Conservation (phyloP, 2,888 invertebrate genomes). For the Mamestra brassicae region DNA sequence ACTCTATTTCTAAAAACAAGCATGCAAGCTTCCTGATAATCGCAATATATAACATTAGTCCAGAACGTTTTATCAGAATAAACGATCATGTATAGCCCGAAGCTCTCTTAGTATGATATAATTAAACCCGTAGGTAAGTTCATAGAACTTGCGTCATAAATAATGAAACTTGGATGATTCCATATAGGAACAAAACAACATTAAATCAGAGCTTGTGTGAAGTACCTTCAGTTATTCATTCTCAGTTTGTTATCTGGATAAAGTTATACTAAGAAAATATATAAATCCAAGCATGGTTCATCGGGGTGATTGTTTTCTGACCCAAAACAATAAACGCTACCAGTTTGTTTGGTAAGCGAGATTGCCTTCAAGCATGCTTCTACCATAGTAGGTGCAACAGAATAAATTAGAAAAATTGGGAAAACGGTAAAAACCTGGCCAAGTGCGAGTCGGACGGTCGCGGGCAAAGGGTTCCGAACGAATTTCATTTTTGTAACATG, state of each 20-base stretch:
- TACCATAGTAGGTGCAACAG: too few species aligned
- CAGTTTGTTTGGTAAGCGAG: background rate
- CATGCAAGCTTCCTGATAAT: constrained; percentile 2
- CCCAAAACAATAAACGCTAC: background rate
- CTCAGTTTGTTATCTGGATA: constrained; percentile 43
- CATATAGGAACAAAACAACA: constrained; percentile 75
- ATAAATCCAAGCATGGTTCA: constrained; percentile 35
- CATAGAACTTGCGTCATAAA: constrained; percentile 76
- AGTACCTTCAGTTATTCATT: constrained; percentile 56
- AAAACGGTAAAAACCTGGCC: too few species aligned
- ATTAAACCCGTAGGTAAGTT: constrained; percentile 63
- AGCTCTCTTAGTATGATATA: constrained; percentile 51
- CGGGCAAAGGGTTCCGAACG: too few species aligned
- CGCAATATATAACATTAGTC: constrained; percentile 26
- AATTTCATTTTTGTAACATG: too few species aligned
- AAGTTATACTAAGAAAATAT: constrained; percentile 43
- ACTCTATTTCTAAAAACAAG: background rate
- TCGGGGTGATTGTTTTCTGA: constrained; percentile 6
- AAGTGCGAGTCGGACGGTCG: too few species aligned
- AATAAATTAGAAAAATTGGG: too few species aligned
- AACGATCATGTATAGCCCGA: constrained; percentile 35
- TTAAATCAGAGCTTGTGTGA: constrained; percentile 73
- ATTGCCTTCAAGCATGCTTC: background rate
- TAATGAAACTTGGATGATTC: constrained; percentile 77
- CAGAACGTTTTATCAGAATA: constrained; percentile 25